Evolutionary conservation across 2,797 vertebrate genomes (phyloP).

Genomic region (Enteromius thamalakanensis): DNA sequence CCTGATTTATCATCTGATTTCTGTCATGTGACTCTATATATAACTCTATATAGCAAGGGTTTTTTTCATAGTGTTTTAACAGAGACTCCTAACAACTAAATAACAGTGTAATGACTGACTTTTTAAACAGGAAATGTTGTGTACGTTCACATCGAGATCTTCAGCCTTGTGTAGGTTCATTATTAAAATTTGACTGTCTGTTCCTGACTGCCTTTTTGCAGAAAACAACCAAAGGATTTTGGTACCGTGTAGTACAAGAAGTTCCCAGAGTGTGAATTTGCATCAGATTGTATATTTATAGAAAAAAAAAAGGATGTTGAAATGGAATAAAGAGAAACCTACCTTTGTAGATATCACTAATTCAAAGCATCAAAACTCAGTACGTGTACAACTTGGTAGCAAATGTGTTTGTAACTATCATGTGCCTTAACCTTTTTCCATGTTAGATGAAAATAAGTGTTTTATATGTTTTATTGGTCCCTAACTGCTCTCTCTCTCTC

Average conservation of each 20-base stretch:
- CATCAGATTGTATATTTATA: slow-evolving; percentile 66
- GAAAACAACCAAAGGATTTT: slow-evolving; percentile 78
- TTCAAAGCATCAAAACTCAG: slow-evolving; percentile 76
- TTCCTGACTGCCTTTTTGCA: slow-evolving; percentile 70
- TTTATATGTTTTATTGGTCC: slow-evolving; percentile 77
- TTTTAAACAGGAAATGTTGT: slow-evolving; percentile 65
- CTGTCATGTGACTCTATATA: slow-evolving; percentile 74
- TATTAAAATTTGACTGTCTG: slow-evolving; percentile 65
- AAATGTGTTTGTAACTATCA: slow-evolving; percentile 97
- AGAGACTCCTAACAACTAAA: slow-evolving; percentile 75
- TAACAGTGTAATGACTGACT: slow-evolving; percentile 71
- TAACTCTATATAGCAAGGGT: slow-evolving; percentile 68
- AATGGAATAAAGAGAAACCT: slow-evolving; percentile 71
- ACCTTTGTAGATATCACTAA: slow-evolving; percentile 79
- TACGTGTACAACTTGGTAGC: slow-evolving; percentile 87
- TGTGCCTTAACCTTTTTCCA: slow-evolving; percentile 99
- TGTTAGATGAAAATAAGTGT: slow-evolving; percentile 86
- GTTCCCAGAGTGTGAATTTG: slow-evolving; percentile 59
- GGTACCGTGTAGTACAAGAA: slow-evolving; percentile 59
- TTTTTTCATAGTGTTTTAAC: slow-evolving; percentile 75
- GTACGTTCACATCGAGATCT: slow-evolving; percentile 67
- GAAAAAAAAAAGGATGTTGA: slow-evolving; percentile 61
- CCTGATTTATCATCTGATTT: slow-evolving; percentile 66
- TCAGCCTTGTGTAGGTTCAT: slow-evolving; percentile 71
- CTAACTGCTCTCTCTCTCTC: slow-evolving; percentile 65